Evolutionary conservation across 2,888 invertebrate genomes (phyloP), one percentile per base, ranked within the genome.

Genomic region (Ochropleura plecta): DNA sequence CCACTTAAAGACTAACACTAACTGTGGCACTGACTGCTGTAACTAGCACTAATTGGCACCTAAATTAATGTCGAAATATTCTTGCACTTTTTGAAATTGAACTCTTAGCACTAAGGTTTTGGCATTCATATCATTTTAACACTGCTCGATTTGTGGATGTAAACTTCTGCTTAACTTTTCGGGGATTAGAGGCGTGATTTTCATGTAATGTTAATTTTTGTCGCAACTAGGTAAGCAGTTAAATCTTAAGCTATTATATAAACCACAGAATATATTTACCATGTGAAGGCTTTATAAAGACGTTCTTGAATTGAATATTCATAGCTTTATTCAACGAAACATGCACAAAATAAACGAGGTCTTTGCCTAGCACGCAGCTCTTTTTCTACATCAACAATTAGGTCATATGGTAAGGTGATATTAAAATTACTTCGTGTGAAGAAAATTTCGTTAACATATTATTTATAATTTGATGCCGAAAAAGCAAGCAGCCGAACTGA

Each of bases 291-390:
- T 71, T 62, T 57, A 71, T 60, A 70, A 62, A 70, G 78, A 77
- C 57, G 59, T 72, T 77, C 72, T 72, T 72, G 51, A 59, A 78
- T 77, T 78, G 72, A 72, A 77, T 77, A 77, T 77, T 77, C 77
- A 77, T 79, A 72, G 72, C 42, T 72, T 78, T 72, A 72, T 65
- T 65, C 46, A 79, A 72, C 72, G 59, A 42, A 77, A 79, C 77
- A 77, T 77, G 77, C 79, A 78, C 77, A 79, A 77, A 76, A 72
- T 51, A 60, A 78, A 78, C 63, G 67, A 74, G 75, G 74, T 53
- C 44, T 64, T 55, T 64, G 68, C 64, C 70, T n/a, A 65, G 63
- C 81, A 81, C 76, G 81, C 70, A 76, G 66, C 20, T 68, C 18
- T 57, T 66, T 49, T 51, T 77, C 53, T 73, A 60, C 59, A 12